These are phyloP conservation scores for Eumacrocentrus americanus DNA, from an alignment of 2,888 invertebrate genomes.

Conservation along the genomic window DNA sequence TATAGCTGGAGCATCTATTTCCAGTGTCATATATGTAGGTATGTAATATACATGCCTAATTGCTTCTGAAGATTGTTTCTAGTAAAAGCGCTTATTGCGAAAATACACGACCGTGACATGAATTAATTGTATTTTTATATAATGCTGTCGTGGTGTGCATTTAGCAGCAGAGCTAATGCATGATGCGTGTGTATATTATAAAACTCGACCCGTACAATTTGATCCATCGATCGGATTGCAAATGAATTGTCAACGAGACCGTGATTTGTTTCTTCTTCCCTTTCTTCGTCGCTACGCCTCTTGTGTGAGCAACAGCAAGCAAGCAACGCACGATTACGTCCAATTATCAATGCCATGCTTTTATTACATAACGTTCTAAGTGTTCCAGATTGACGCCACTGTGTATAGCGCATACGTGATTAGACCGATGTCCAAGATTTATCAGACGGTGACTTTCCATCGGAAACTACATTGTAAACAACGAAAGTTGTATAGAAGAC, in stretches of 20 bases:
- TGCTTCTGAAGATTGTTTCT: constrained; percentile 13
- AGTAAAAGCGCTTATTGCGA: constrained; percentile 24
- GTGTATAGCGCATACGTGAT: constrained; percentile 12
- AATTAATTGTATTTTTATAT: constrained; percentile 49
- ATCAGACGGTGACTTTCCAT: not conserved
- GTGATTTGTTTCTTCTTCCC: constrained; percentile 27
- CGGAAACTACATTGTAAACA: no score
- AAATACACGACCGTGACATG: constrained; percentile 48
- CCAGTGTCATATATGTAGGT: constrained; percentile 13
- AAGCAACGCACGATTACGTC: constrained; percentile 29
- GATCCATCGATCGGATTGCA: constrained; percentile 32
- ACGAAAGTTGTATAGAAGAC: no score
- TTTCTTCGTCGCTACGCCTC: not conserved
- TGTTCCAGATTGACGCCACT: constrained; percentile 32
- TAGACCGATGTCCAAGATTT: constrained; percentile 2
- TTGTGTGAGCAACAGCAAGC: not conserved
- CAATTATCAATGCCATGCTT: constrained; percentile 34
- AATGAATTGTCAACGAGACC: constrained; percentile 18
- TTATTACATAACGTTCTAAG: constrained; percentile 31
- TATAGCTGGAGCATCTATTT: constrained; percentile 3
- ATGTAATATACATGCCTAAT: not conserved
- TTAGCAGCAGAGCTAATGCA: constrained; percentile 13
- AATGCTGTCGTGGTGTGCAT: constrained; percentile 34
- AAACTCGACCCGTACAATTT: constrained; percentile 16
- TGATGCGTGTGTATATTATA: constrained; percentile 3